Conservation (phyloP, 2,797 vertebrate species). For the Scarus forsteni region DNA sequence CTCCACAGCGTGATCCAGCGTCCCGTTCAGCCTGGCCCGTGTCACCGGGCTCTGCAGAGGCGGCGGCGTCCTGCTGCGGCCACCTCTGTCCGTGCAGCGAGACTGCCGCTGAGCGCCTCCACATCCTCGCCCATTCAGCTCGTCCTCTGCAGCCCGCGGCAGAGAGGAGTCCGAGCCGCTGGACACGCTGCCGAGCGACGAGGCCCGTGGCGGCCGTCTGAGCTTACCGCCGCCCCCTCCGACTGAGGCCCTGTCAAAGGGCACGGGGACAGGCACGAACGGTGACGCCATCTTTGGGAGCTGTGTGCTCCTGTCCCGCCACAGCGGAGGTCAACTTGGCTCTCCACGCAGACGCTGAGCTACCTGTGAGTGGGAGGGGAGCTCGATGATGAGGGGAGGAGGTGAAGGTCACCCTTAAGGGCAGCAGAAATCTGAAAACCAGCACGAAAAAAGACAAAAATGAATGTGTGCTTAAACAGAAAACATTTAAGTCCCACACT, state of each 20-base stretch:
- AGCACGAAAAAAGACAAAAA: neutral
- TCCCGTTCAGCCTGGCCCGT: conserved; percentile 64
- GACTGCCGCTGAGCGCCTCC: conserved; percentile 46
- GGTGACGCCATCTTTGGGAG: conserved; percentile 77
- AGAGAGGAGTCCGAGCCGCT: conserved; percentile 47
- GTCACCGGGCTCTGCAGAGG: conserved; percentile 54
- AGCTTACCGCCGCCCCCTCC: conserved; percentile 51
- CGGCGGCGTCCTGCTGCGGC: conserved; percentile 69
- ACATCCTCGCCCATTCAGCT: conserved; percentile 17
- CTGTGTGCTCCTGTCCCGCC: conserved; percentile 20
- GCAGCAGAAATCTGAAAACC: conserved; percentile 12
- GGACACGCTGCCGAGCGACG: conserved; percentile 78
- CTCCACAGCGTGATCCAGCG: conserved; percentile 54
- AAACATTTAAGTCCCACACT: too few species aligned
- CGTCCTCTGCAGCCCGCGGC: conserved; percentile 19
- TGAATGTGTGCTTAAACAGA: too few species aligned
- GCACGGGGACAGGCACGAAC: conserved; percentile 80
- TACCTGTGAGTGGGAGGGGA: neutral
- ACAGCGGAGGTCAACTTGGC: conserved; percentile 9
- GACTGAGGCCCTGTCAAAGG: conserved; percentile 65
- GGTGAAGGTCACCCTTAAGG: neutral
- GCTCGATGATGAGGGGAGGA: conserved; percentile 6
- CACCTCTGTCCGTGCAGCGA: conserved; percentile 36
- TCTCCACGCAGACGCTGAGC: conserved; percentile 1
- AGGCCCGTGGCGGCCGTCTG: conserved; percentile 70